These are phyloP conservation scores for Cyclopterus lumpus DNA, from an alignment of 2,797 vertebrate species.

Conservation along the genomic window DNA sequence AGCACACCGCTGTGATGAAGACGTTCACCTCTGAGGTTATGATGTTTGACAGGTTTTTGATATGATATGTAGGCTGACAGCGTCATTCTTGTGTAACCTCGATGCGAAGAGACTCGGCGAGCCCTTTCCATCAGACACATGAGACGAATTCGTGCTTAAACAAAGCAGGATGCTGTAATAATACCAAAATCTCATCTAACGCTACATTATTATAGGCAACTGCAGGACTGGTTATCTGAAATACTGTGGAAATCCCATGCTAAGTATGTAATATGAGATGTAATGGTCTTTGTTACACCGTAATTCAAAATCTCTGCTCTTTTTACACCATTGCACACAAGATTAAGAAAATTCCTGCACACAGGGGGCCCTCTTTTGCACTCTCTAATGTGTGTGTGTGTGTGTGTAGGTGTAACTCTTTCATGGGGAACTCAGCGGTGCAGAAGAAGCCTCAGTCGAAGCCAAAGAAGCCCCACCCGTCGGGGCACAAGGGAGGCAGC, in stretches of 20 bases:
- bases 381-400: constrained; percentile 31
- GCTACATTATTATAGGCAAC: background rate
- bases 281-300: background rate
- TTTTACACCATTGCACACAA: background rate
- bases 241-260: background rate
- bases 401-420: constrained; percentile 93
- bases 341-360: background rate
- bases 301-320: background rate
- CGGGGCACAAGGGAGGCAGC: constrained; percentile 91
- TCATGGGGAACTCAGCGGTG: constrained; percentile 93
- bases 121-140: constrained; percentile 23
- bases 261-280: constrained; percentile 2
- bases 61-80: constrained; percentile 22
- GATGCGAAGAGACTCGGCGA: constrained; percentile 1
- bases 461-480: constrained; percentile 93
- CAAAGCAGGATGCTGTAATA: constrained; percentile 11
- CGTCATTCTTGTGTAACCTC: constrained; percentile 18
- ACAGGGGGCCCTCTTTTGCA: background rate
- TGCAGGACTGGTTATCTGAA: constrained; percentile 6
- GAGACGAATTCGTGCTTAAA: constrained; percentile 31
- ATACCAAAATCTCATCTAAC: constrained; percentile 21
- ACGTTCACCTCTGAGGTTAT: constrained; percentile 4
- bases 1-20: constrained; percentile 28
- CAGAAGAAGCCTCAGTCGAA: constrained; percentile 96
- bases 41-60: constrained; percentile 19